Percentiles rank a stretch among this genome's conserved stretches.
phyloP scores from a whole-genome alignment of 2,113 vertebrate genomes.

The Talpa occidentalis region DNA sequence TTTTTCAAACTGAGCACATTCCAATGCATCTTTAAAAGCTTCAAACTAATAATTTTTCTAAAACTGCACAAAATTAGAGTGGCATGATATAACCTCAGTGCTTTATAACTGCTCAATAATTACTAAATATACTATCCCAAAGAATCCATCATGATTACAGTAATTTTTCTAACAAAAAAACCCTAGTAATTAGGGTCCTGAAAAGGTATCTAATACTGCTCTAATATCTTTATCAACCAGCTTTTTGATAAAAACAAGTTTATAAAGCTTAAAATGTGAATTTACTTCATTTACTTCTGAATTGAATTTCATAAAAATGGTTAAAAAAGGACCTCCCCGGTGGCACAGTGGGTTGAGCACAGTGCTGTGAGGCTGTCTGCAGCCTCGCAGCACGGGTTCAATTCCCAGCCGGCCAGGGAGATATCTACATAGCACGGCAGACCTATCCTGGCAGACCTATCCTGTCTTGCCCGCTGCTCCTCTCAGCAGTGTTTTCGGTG shows the following conservation, averaged over 20 bases:
- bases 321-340: too few species aligned
- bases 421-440: too few species aligned
- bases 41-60: slow-evolving; percentile 11
- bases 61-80: not conserved
- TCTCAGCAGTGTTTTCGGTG: too few species aligned
- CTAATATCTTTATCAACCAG: not conserved
- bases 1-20: not conserved
- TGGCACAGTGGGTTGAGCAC: too few species aligned
- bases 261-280: not conserved
- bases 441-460: too few species aligned
- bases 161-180: slow-evolving; percentile 3
- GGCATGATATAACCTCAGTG: not conserved
- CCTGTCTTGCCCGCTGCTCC: too few species aligned
- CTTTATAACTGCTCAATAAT: slow-evolving; percentile 1
- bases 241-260: not conserved
- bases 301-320: not conserved
- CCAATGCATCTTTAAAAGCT: not conserved
- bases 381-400: too few species aligned
- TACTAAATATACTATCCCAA: not conserved
- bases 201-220: too few species aligned
- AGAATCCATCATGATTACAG: not conserved
- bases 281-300: not conserved
- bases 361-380: too few species aligned
- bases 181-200: not conserved
- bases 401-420: too few species aligned